These are phyloP conservation scores for Diachasmimorpha longicaudata DNA, from an alignment of 1,140 invertebrate genomes.

Conservation along the genomic window DNA sequence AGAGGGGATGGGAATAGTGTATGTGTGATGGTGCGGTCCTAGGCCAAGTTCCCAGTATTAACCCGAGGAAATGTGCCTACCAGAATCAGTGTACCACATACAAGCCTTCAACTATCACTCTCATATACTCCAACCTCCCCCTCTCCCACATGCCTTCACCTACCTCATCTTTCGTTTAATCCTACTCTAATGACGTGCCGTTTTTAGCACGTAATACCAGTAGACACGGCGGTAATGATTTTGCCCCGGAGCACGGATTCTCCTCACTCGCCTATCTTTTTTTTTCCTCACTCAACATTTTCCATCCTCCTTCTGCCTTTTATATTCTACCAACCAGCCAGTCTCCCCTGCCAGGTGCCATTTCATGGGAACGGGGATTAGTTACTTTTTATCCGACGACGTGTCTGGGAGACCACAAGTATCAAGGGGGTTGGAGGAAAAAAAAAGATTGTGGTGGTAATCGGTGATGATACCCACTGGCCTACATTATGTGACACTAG, in stretches of 20 bases:
- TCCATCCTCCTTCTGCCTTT: constrained; percentile 16
- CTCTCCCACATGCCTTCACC: neutral
- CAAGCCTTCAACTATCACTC: neutral
- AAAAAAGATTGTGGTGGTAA: neutral
- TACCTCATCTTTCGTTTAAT: constrained; percentile 34
- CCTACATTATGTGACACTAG: neutral
- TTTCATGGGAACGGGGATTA: constrained; percentile 8
- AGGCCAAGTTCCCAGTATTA: neutral
- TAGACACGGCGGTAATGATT: constrained; percentile 30
- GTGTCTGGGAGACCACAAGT: neutral
- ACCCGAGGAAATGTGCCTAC: neutral
- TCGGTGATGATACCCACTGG: neutral
- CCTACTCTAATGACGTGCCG: constrained; percentile 43
- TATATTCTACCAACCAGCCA: neutral
- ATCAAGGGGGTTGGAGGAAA: neutral
- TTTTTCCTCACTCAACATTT: neutral
- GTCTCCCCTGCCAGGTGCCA: constrained; percentile 23
- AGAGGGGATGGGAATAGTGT: too few relatives aligned
- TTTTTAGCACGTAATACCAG: constrained; percentile 42
- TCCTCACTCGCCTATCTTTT: neutral
- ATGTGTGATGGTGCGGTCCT: neutral
- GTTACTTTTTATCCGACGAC: constrained; percentile 1
- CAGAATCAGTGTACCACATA: neutral
- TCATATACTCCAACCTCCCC: neutral
- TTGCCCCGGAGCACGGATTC: constrained; percentile 11